Evolutionary conservation across 2,113 vertebrate genomes (phyloP), one percentile per base, ranked within the genome.

Genomic region (Alouatta palliata): DNA sequence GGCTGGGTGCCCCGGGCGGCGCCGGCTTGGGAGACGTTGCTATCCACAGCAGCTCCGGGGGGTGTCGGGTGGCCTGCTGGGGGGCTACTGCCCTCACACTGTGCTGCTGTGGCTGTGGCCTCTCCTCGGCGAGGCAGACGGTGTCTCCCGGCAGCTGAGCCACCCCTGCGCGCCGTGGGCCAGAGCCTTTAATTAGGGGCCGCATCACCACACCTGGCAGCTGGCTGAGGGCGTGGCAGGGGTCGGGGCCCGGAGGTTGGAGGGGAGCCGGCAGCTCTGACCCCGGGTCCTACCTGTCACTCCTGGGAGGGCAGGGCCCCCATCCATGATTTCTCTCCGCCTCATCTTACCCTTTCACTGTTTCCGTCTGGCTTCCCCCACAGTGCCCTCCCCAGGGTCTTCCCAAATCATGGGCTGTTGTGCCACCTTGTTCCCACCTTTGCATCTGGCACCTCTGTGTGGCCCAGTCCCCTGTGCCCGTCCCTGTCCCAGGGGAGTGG

Each of bases 1-100:
- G 82, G 2, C 40, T 2, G 23, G 75, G 47, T 5, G 4, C 23
- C 37, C 61, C 0, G 0, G 1, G 43, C 1, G 0, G 40, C 0
- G n/a, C 37, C 1, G 20, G 30, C 54, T 77, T 6, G 8, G 71
- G 61, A 70, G 35, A 17, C 0, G 1, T 12, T 40, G 85, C 30
- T 2, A 5, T 5, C 27, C 47, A 9, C 6, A 7, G 12, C 37
- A 0, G 13, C 5, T 45, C 45, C 6, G 7, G 11, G 58, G 35
- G 35, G 10, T 12, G 1, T 14, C 1, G 4, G 52, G 56, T 9
- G n/a, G n/a, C 58, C 82, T 79, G 73, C 9, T 21, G 27, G 45
- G 93, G 27, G 61, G 11, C 61, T 30, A 11, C 27, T 27, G 27
- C 61, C 27, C 61, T 64, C 27, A 30, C 5, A 5, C 12, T 64